Evolutionary conservation across 2,797 vertebrate species (phyloP).

Genomic region (Aselliscus stoliczkanus): DNA sequence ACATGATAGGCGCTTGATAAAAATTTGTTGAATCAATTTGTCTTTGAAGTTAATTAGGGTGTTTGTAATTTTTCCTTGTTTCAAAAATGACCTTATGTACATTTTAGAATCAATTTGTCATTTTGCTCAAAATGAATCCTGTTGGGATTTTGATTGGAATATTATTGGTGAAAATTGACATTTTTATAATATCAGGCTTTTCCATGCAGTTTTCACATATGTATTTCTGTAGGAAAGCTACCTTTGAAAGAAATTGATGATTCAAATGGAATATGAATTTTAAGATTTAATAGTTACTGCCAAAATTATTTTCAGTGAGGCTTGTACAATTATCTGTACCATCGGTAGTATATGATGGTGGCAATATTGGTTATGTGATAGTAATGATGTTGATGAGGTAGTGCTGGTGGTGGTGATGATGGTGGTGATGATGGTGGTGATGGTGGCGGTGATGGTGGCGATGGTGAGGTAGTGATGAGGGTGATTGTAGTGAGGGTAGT

Average conservation of each 20-base stretch:
- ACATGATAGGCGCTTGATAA: not conserved
- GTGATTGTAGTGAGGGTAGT: not conserved
- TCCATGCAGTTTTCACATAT: not conserved
- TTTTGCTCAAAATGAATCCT: not conserved
- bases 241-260: not conserved
- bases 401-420: not conserved
- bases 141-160: not conserved
- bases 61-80: constrained; percentile 1
- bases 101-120: not conserved
- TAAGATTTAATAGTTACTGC: not conserved
- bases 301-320: not conserved
- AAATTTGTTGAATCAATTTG: not conserved
- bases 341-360: not conserved
- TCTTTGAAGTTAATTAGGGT: not conserved
- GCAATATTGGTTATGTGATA: not conserved
- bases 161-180: not conserved
- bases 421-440: not conserved
- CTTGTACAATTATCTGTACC: not conserved
- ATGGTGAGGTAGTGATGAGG: not conserved
- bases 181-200: constrained; percentile 13
- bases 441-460: too few species aligned
- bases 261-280: not conserved
- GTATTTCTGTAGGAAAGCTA: not conserved
- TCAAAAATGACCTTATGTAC: not conserved
- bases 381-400: not conserved